Evolutionary conservation across 2,113 vertebrate species (phyloP).

Genomic region (Anguilla rostrata): DNA sequence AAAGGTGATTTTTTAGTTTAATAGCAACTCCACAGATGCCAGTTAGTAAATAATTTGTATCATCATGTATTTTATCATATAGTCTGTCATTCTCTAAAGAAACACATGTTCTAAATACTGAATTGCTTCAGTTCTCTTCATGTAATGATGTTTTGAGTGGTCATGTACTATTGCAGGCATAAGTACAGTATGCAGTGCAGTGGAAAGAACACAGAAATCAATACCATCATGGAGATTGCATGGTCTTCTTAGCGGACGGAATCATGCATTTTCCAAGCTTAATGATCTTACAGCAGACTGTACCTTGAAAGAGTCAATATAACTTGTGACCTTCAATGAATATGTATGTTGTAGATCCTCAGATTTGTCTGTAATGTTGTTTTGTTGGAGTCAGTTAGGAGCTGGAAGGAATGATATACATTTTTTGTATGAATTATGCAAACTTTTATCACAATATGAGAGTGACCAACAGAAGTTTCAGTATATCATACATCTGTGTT

Average conservation of each 20-base stretch:
- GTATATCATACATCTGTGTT: background rate
- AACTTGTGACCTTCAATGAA: background rate
- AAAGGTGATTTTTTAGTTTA: no score
- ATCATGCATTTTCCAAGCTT: background rate
- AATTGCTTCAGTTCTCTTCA: background rate
- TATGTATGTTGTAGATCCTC: background rate
- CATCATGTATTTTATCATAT: background rate
- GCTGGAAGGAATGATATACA: background rate
- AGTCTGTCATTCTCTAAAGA: background rate
- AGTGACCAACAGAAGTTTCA: background rate
- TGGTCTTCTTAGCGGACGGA: background rate
- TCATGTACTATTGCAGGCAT: background rate
- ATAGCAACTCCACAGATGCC: no score
- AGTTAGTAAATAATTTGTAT: no score
- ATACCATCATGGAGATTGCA: background rate
- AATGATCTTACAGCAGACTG: background rate
- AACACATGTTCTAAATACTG: background rate
- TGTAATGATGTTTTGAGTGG: background rate
- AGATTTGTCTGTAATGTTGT: background rate
- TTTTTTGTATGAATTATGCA: background rate
- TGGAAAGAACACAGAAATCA: background rate
- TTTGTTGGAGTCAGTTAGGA: background rate
- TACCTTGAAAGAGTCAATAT: background rate
- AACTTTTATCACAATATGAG: background rate
- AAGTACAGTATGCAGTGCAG: background rate